Evolutionary conservation across 2,888 invertebrate genomes (phyloP).

Genomic region (Cetonia aurata): DNA sequence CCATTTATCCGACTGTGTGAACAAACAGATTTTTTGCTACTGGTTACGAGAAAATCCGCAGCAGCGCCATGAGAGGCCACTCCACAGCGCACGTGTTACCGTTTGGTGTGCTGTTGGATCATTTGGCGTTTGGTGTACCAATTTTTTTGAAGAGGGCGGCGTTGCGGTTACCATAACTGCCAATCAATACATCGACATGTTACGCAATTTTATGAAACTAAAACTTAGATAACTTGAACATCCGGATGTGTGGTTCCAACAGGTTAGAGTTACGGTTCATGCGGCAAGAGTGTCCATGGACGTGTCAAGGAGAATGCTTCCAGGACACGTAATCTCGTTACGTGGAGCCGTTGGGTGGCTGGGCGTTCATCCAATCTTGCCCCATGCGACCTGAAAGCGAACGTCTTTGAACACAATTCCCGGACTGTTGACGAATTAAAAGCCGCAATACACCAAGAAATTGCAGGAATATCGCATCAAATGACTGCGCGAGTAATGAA

Average conservation of each 20-base stretch:
- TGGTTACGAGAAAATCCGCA: neutral
- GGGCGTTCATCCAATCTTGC: neutral
- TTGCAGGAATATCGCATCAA: too few relatives aligned
- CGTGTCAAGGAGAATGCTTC: too few relatives aligned
- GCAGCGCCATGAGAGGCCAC: conserved; percentile 48
- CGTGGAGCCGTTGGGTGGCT: neutral
- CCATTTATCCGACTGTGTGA: too few relatives aligned
- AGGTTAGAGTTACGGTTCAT: neutral
- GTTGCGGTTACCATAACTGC: conserved; percentile 33
- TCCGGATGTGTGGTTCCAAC: too few relatives aligned
- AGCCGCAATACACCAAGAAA: too few relatives aligned
- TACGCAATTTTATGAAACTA: neutral
- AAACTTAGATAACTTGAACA: too few relatives aligned
- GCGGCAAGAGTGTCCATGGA: neutral
- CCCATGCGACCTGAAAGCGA: too few relatives aligned
- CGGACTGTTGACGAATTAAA: too few relatives aligned
- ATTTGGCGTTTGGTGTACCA: conserved; percentile 42
- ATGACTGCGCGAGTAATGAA: too few relatives aligned
- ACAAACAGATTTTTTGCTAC: neutral
- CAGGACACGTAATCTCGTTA: too few relatives aligned
- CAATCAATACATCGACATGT: too few relatives aligned
- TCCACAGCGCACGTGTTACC: conserved; percentile 46
- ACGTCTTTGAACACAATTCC: too few relatives aligned
- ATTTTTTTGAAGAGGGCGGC: conserved; percentile 9
- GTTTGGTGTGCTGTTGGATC: conserved; percentile 46